Evolutionary conservation across 2,797 vertebrate species (phyloP).

Genomic region (Vultur gryphus): DNA sequence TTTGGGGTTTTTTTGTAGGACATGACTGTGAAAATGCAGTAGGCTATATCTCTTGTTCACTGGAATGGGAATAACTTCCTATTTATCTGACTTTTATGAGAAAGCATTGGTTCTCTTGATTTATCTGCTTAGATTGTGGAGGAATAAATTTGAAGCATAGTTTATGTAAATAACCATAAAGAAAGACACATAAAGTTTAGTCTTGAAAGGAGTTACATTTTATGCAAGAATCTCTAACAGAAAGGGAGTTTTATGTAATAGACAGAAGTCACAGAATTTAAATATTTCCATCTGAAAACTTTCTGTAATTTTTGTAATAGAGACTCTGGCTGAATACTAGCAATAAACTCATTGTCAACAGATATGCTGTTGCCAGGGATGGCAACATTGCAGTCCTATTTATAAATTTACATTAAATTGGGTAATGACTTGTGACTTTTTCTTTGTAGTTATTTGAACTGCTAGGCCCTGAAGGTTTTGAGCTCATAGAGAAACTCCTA

Average conservation of each 20-base stretch:
- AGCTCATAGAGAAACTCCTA: slow-evolving; percentile 92
- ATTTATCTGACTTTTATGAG: not conserved
- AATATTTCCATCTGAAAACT: not conserved
- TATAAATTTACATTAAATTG: not conserved
- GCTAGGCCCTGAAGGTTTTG: slow-evolving; percentile 90
- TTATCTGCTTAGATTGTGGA: not conserved
- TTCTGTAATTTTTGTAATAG: not conserved
- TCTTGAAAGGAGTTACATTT: not conserved
- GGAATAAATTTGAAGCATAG: not conserved
- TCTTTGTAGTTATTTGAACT: slow-evolving; percentile 88
- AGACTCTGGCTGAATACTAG: not conserved
- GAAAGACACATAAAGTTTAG: not conserved
- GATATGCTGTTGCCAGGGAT: not conserved
- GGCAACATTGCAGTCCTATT: not conserved
- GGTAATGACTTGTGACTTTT: not conserved
- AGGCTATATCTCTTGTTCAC: not conserved
- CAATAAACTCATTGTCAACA: not conserved
- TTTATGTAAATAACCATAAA: not conserved
- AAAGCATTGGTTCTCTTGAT: not conserved
- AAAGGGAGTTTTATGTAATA: not conserved
- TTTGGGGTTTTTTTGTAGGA: not conserved
- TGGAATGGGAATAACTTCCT: not conserved
- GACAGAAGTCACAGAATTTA: not conserved
- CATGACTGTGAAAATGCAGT: not conserved
- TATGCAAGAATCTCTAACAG: not conserved